A percentile compares a stretch with the other conserved stretches of the same genome.
Conservation (phyloP, 2,797 vertebrate species). For the Fistularia tabacaria region DNA sequence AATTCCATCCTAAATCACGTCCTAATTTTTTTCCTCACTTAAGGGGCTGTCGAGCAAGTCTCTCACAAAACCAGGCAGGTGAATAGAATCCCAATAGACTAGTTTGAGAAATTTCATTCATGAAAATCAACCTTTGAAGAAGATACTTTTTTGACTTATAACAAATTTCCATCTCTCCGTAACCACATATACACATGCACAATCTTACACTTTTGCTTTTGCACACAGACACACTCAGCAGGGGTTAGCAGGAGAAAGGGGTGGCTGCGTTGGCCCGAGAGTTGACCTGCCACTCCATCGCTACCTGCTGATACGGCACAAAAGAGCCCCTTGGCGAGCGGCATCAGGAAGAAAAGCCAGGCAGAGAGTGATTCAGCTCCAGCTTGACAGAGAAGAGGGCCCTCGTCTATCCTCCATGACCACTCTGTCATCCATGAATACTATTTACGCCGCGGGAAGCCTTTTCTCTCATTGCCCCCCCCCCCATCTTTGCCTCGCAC, state of each 20-base stretch:
- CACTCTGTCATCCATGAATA: slow-evolving; percentile 79
- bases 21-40: neutral
- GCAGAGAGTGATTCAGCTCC: slow-evolving; percentile 74
- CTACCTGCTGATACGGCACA: slow-evolving; percentile 83
- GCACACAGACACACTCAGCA: slow-evolving; percentile 48
- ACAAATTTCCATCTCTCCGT: no score
- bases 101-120: no score
- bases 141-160: no score
- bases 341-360: slow-evolving; percentile 68
- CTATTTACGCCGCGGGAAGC: slow-evolving; percentile 74
- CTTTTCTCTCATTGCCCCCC: slow-evolving; percentile 74
- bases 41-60: neutral
- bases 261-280: slow-evolving; percentile 59
- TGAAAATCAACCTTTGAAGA: no score
- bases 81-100: no score
- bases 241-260: slow-evolving; percentile 49
- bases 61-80: no score
- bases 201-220: slow-evolving; percentile 41
- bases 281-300: slow-evolving; percentile 77
- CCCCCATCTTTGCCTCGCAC: slow-evolving; percentile 44
- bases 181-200: slow-evolving; percentile 1
- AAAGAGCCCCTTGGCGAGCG: slow-evolving; percentile 67
- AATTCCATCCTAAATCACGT: slow-evolving; percentile 5
- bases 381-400: slow-evolving; percentile 63
- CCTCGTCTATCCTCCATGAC: slow-evolving; percentile 71